phyloP scores from a whole-genome alignment of 2,888 invertebrate species.

The Notodonta dromedarius region DNA sequence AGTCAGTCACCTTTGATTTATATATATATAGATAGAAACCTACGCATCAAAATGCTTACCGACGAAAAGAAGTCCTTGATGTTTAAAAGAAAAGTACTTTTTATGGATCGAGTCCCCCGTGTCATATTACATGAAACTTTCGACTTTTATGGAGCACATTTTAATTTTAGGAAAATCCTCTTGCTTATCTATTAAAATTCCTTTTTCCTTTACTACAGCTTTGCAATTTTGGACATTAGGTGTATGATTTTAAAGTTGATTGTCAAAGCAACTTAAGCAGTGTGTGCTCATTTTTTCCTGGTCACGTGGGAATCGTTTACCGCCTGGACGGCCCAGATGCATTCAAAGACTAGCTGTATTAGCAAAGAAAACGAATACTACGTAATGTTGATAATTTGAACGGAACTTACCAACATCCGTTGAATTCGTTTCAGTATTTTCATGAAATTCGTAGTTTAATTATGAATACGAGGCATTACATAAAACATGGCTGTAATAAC shows the following conservation, averaged over 20 bases:
- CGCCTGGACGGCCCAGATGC: neutral
- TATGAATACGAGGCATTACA: no score
- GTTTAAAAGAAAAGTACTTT: slow-evolving; percentile 19
- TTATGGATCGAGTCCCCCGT: slow-evolving; percentile 26
- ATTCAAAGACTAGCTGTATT: no score
- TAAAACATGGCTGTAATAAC: no score
- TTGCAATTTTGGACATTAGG: slow-evolving; percentile 4
- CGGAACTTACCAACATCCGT: no score
- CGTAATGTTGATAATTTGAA: no score
- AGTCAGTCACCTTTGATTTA: no score
- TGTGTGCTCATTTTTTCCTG: neutral
- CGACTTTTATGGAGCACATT: slow-evolving; percentile 29
- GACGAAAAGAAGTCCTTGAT: slow-evolving; percentile 1
- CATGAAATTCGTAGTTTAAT: no score
- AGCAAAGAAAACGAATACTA: no score
- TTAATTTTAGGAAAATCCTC: slow-evolving; percentile 22
- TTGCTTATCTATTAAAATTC: slow-evolving; percentile 22
- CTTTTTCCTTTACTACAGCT: slow-evolving; percentile 6
- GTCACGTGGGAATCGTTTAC: neutral
- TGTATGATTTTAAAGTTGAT: neutral
- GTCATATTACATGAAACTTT: slow-evolving; percentile 27
- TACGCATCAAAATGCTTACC: neutral
- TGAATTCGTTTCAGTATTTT: no score
- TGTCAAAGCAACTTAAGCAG: neutral
- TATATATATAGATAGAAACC: no score